Evolutionary conservation across 2,113 vertebrate species (phyloP), one percentile per base, ranked within the genome.

Genomic region (Lichenostomus cassidix): DNA sequence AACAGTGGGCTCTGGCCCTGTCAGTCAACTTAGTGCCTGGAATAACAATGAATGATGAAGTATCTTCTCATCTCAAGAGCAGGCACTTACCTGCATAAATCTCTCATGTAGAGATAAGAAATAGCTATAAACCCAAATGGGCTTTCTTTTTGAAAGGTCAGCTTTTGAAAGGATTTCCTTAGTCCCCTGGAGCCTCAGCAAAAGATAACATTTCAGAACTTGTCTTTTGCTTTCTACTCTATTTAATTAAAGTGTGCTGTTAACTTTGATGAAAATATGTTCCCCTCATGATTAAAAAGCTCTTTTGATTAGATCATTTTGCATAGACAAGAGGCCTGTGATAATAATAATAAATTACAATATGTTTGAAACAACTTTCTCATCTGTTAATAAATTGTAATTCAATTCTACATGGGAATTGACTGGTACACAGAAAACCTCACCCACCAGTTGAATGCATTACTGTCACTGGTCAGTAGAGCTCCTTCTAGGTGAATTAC

Each of bases 91-190:
- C 56, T 95, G 88, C 64, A 64, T 93, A 92, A 89, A 88, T 89
- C 80, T 86, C 80, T 84, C 76, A 89, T 60, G 60, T 71, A 81
- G 63, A 88, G 85, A 83, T 81, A 90, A 95, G 90, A 70, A 93
- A 71, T 27, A 92, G 88, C 86, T 86, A 42, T 77, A 75, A 94
- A 83, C 68, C 60, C 82, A 97, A 74, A 75, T 83, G 76, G 68
- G 60, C 47, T 95, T 96, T 89, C 44, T 56, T 64, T 71, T 39
- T 87, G 73, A 95, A 96, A 96, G 95, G 93, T 95, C 93, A 96
- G 83, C 27, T 90, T 89, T 90, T 83, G 83, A 97, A 93, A 95
- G 68, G 64, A 96, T 95, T 96, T 96, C 68, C 73, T 83, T 41
- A 49, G n/a, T 75, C 22, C 64, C 50, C 42, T 65, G 24, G 58